Percentiles rank a stretch among this genome's conserved stretches.
Conservation (phyloP, 2,113 vertebrate genomes). For the Dissostichus mawsoni region DNA sequence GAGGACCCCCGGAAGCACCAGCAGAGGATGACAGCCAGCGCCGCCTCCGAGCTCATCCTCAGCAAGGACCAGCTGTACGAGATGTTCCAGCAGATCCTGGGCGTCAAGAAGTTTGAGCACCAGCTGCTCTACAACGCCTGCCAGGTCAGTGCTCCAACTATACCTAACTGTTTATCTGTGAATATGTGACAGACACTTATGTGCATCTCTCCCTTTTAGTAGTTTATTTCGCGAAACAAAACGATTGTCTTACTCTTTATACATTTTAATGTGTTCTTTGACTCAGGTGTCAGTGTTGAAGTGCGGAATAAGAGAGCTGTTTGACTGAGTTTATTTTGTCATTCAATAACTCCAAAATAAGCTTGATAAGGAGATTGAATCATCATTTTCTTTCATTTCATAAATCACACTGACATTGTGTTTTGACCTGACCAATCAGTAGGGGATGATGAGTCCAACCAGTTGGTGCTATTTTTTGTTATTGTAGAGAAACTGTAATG, state of each 20-base stretch:
- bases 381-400: not conserved
- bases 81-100: constrained; percentile 99
- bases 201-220: not conserved
- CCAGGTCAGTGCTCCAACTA: constrained; percentile 87
- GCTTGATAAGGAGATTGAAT: not conserved
- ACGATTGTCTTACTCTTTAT: not conserved
- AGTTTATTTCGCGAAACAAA: not conserved
- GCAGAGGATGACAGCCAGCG: constrained; percentile 94
- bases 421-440: not conserved
- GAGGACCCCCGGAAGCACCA: constrained; percentile 97
- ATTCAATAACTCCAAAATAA: not conserved
- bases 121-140: constrained; percentile 98
- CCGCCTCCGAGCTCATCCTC: constrained; percentile 97
- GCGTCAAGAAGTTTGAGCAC: constrained; percentile 99
- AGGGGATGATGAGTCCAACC: not conserved
- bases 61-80: constrained; percentile 99
- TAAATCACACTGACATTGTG: no score
- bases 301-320: not conserved
- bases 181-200: not conserved
- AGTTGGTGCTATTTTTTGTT: not conserved
- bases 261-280: not conserved
- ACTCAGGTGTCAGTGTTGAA: not conserved
- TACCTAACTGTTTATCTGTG: not conserved
- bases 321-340: not conserved
- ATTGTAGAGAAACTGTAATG: not conserved